A percentile compares a stretch with the other conserved stretches of the same genome.
phyloP scores from a whole-genome alignment of 2,797 vertebrate genomes.

The Dryobates pubescens region DNA sequence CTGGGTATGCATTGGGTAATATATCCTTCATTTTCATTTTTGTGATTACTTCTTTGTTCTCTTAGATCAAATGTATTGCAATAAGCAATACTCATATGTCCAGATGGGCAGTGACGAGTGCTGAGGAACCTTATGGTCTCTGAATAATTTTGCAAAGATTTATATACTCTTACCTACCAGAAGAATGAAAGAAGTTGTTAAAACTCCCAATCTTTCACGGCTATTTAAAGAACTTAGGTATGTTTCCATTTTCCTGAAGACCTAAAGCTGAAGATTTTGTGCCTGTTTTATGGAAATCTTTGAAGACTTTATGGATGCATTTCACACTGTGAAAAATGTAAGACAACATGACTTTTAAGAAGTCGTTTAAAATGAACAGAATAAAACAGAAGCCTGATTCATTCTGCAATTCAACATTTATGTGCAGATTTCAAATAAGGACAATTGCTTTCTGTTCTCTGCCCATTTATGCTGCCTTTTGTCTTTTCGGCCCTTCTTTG shows the following conservation, averaged over 20 bases:
- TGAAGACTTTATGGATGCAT: neutral
- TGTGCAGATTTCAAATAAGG: neutral
- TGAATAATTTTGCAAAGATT: neutral
- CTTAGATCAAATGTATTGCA: neutral
- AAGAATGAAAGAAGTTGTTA: neutral
- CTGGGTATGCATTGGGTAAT: neutral
- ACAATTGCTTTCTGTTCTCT: neutral
- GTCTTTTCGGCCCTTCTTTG: neutral
- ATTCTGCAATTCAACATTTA: constrained; percentile 10
- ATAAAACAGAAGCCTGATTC: neutral
- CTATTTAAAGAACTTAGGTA: neutral
- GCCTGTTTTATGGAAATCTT: neutral
- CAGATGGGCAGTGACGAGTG: neutral
- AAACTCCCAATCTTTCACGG: neutral
- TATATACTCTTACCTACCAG: neutral
- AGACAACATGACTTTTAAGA: neutral
- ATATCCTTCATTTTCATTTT: neutral
- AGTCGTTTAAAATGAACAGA: neutral
- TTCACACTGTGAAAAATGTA: constrained; percentile 1
- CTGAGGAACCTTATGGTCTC: neutral
- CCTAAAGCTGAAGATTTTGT: neutral
- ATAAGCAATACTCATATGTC: neutral
- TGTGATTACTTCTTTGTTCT: neutral
- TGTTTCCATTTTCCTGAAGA: constrained; percentile 15
- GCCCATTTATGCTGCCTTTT: neutral